Percentiles rank a stretch among this genome's conserved stretches.
Conservation (phyloP, 2,113 vertebrate genomes). For the Rhadina sibilatrix region DNA sequence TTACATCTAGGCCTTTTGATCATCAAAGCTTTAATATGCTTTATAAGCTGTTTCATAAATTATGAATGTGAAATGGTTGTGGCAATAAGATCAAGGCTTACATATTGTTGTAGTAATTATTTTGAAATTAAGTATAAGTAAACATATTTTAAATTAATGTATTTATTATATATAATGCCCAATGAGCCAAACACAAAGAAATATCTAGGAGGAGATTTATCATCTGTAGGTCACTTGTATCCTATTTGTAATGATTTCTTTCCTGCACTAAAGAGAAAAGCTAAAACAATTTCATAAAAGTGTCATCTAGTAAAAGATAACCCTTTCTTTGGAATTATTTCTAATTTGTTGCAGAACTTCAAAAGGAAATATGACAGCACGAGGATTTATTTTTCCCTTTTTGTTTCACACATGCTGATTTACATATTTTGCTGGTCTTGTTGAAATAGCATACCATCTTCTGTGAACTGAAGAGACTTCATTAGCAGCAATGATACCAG, state of each 20-base stretch:
- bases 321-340: neutral
- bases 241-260: slow-evolving; percentile 57
- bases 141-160: slow-evolving; percentile 51
- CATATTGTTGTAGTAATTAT: slow-evolving; percentile 55
- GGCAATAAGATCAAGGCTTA: slow-evolving; percentile 42
- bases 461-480: neutral
- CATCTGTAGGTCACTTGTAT: slow-evolving; percentile 44
- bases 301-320: slow-evolving; percentile 11
- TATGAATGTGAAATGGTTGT: slow-evolving; percentile 59
- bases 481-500: neutral
- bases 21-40: slow-evolving; percentile 52
- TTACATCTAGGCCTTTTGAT: slow-evolving; percentile 40
- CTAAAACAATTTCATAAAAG: slow-evolving; percentile 21
- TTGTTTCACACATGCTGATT: neutral
- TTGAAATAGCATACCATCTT: neutral
- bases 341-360: slow-evolving; percentile 1
- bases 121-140: slow-evolving; percentile 64
- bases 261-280: slow-evolving; percentile 27
- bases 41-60: slow-evolving; percentile 60
- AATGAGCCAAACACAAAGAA: slow-evolving; percentile 52
- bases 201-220: slow-evolving; percentile 47
- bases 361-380: neutral
- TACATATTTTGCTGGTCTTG: neutral
- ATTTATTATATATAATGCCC: slow-evolving; percentile 55
- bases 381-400: neutral